Conservation (phyloP, 2,113 vertebrate genomes). For the Prunella fulvescens region DNA sequence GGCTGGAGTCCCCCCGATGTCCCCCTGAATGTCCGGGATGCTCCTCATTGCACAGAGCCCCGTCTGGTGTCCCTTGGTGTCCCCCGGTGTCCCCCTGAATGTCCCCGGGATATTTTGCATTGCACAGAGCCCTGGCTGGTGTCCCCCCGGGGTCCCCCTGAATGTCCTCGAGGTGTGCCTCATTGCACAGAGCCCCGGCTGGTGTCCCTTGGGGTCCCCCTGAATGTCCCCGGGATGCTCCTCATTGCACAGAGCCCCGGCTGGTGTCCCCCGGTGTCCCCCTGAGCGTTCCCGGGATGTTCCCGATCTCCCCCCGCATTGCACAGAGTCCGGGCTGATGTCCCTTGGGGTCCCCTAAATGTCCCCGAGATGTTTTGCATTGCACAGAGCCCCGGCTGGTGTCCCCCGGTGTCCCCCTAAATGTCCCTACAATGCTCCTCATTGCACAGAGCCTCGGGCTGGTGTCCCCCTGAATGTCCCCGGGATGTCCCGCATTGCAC, state of each 20-base stretch:
- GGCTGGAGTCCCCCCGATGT: not conserved
- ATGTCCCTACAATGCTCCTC: not conserved
- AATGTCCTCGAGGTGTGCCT: too few species aligned
- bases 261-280: not conserved
- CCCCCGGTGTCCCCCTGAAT: not conserved
- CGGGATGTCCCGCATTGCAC: not conserved
- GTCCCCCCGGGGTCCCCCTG: too few species aligned
- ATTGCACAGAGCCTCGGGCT: not conserved
- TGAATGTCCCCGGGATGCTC: not conserved
- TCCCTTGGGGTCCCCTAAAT: too few species aligned
- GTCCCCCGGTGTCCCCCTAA: too few species aligned
- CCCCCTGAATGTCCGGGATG: not conserved
- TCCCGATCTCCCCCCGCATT: too few species aligned
- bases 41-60: too few species aligned
- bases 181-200: not conserved
- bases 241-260: not conserved
- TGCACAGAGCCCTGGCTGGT: too few species aligned
- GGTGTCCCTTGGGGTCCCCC: not conserved
- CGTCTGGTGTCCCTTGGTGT: not conserved
- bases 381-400: too few species aligned
- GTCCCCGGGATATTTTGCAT: too few species aligned
- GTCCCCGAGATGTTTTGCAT: too few species aligned
- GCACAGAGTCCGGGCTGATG: too few species aligned
- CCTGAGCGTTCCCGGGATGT: not conserved
- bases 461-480: too few species aligned